These are phyloP conservation scores for Aplidium turbinatum DNA, from an alignment of 23 tunicate genomes.

Conservation along the genomic window DNA sequence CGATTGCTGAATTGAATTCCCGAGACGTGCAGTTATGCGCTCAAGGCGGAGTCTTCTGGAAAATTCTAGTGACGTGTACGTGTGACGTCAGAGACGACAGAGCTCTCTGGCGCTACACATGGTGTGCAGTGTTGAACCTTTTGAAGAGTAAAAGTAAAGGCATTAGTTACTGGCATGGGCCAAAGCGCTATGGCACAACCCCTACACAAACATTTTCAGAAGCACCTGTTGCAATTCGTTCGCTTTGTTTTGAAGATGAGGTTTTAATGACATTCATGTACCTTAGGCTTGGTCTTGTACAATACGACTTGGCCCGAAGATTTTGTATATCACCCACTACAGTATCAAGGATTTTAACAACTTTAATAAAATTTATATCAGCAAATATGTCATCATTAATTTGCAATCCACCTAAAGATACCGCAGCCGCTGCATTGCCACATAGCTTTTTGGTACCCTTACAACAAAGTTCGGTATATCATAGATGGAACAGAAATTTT, in stretches of 20 bases:
- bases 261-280: constrained; percentile 5
- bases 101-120: too few species aligned
- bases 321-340: neutral
- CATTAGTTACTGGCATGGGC: neutral
- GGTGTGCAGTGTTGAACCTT: neutral
- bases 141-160: neutral
- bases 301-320: neutral
- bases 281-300: constrained; percentile 1
- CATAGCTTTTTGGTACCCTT: too few species aligned
- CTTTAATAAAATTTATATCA: neutral
- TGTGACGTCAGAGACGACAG: too few species aligned
- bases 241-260: neutral
- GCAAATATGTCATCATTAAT: neutral
- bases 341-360: constrained; percentile 1
- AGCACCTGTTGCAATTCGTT: neutral
- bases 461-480: constrained; percentile 1
- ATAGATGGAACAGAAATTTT: neutral
- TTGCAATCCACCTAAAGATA: neutral
- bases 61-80: too few species aligned
- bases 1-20: too few species aligned
- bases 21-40: too few species aligned
- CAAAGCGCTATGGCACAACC: neutral
- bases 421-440: too few species aligned
- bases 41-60: too few species aligned
- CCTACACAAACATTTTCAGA: neutral